phyloP scores from a whole-genome alignment of 2,888 invertebrate genomes.

The Phrixothrix hirtus region DNA sequence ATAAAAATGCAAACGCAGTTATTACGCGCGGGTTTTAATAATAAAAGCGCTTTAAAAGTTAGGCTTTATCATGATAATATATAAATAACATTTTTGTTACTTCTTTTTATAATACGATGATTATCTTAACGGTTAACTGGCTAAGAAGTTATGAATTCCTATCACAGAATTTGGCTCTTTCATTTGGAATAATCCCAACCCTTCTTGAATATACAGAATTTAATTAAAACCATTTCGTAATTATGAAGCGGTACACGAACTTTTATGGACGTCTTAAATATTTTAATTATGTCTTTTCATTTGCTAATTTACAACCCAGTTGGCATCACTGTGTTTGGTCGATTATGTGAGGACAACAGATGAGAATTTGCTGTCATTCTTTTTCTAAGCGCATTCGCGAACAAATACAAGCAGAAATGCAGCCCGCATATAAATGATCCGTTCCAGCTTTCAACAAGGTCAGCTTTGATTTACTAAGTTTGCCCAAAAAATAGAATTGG shows the following conservation, averaged over 20 bases:
- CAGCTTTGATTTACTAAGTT: constrained; percentile 35
- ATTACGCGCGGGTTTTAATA: no score
- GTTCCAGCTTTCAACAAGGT: constrained; percentile 33
- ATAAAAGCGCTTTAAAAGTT: no score
- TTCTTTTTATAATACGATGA: not conserved
- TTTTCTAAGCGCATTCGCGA: constrained; percentile 28
- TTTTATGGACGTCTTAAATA: constrained; percentile 21
- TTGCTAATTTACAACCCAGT: constrained; percentile 22
- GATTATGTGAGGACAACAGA: constrained; percentile 8
- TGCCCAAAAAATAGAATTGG: constrained; percentile 34
- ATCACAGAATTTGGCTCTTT: not conserved
- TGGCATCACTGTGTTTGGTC: constrained; percentile 6
- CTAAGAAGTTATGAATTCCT: not conserved
- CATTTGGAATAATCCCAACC: constrained; percentile 13
- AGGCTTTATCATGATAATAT: no score
- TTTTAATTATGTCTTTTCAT: constrained; percentile 26
- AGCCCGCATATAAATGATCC: constrained; percentile 37
- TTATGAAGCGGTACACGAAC: constrained; percentile 18
- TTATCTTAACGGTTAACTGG: not conserved
- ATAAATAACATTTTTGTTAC: no score
- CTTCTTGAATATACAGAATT: constrained; percentile 15
- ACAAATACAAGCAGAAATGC: constrained; percentile 37
- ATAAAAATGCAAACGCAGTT: no score
- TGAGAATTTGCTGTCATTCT: constrained; percentile 21
- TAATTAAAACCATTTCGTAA: constrained; percentile 20